phyloP scores from a whole-genome alignment of 2,888 invertebrate genomes.

The Lordiphosa fenestrarum region DNA sequence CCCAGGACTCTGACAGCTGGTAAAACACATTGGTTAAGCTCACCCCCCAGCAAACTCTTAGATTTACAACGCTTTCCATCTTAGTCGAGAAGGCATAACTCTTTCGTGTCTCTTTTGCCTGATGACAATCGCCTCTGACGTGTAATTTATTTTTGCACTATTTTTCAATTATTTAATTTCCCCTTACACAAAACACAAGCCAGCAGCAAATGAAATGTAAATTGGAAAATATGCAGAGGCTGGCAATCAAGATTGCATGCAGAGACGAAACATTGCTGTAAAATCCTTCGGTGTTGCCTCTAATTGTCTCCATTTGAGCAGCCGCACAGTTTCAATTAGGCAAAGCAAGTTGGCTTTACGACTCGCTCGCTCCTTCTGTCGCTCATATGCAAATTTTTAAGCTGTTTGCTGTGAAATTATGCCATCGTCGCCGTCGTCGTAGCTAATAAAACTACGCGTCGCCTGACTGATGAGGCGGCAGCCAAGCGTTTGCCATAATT shows the following conservation, averaged over 20 bases:
- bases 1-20: slow-evolving; percentile 12
- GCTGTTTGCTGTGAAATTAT: slow-evolving; percentile 69
- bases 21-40: not conserved
- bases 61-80: slow-evolving; percentile 35
- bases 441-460: slow-evolving; percentile 71
- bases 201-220: slow-evolving; percentile 57
- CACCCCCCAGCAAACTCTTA: not conserved
- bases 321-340: slow-evolving; percentile 68
- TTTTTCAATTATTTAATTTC: slow-evolving; percentile 42
- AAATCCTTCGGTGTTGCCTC: slow-evolving; percentile 29
- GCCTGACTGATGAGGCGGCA: slow-evolving; percentile 73
- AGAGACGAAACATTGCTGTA: slow-evolving; percentile 6
- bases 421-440: slow-evolving; percentile 48
- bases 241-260: slow-evolving; percentile 55
- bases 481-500: slow-evolving; percentile 70
- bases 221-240: slow-evolving; percentile 56
- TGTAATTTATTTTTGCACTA: slow-evolving; percentile 39
- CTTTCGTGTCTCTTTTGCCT: slow-evolving; percentile 5
- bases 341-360: slow-evolving; percentile 32
- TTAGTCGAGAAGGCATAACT: slow-evolving; percentile 6
- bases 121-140: slow-evolving; percentile 26
- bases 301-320: slow-evolving; percentile 71
- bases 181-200: slow-evolving; percentile 12
- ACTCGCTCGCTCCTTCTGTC: slow-evolving; percentile 6
- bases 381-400: slow-evolving; percentile 66